Percentiles rank a stretch among this genome's conserved stretches.
Conservation (phyloP, 2,888 invertebrate species). For the Netelia inedita region DNA sequence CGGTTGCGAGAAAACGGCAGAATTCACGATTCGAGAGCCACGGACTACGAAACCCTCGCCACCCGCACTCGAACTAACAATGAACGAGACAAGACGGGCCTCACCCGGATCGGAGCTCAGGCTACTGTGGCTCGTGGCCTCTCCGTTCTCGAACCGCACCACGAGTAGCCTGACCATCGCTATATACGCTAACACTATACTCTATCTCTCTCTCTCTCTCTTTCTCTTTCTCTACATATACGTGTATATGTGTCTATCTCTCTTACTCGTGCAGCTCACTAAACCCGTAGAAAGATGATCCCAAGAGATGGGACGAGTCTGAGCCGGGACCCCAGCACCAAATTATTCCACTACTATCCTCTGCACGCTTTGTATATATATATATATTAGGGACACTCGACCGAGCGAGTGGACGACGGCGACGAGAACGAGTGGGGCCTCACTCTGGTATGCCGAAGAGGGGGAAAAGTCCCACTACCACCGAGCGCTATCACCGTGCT, state of each 20-base stretch:
- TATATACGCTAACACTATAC: slow-evolving; percentile 7
- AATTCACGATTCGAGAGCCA: slow-evolving; percentile 17
- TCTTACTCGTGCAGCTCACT: slow-evolving; percentile 55
- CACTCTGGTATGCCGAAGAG: slow-evolving; percentile 26
- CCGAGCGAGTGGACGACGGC: slow-evolving; percentile 18
- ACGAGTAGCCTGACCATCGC: slow-evolving; percentile 13
- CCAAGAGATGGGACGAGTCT: slow-evolving; percentile 78
- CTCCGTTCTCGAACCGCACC: slow-evolving; percentile 21
- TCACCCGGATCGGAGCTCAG: slow-evolving; percentile 57
- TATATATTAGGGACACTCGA: slow-evolving; percentile 25
- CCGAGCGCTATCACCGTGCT: slow-evolving; percentile 13
- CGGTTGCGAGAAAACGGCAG: slow-evolving; percentile 16
- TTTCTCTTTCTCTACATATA: not conserved
- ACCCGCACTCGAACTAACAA: slow-evolving; percentile 79
- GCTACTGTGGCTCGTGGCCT: slow-evolving; percentile 62
- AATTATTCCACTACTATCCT: slow-evolving; percentile 68
- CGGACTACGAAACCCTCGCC: slow-evolving; percentile 71
- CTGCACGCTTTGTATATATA: slow-evolving; percentile 26
- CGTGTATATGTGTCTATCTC: not conserved
- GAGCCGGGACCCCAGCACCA: slow-evolving; percentile 75
- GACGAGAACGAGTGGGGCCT: slow-evolving; percentile 62
- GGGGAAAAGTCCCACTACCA: slow-evolving; percentile 42
- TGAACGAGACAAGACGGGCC: slow-evolving; percentile 66
- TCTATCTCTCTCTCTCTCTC: slow-evolving; percentile 21
- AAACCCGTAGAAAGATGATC: slow-evolving; percentile 79